Conservation (phyloP, 2,113 vertebrate genomes). For the Urocynchramus pylzowi region DNA sequence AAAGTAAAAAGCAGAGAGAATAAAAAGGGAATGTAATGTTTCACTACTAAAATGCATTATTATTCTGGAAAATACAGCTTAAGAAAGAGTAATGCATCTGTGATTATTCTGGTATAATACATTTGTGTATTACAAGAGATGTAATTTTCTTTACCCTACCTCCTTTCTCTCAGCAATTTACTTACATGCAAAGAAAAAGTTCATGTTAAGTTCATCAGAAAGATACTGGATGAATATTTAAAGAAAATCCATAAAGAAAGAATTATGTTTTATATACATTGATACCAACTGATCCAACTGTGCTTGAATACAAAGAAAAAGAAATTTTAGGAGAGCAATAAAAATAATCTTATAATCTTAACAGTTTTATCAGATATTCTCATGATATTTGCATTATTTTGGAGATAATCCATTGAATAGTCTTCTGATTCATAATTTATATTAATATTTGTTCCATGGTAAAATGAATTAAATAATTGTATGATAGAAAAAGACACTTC, state of each 20-base stretch:
- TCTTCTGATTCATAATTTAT: background rate
- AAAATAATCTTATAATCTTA: background rate
- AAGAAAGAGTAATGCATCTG: background rate
- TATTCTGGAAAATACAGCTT: background rate
- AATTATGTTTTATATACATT: background rate
- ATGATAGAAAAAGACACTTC: background rate
- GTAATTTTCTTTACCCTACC: background rate
- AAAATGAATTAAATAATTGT: background rate
- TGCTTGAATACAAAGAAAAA: background rate
- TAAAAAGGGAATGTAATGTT: background rate
- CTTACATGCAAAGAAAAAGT: background rate
- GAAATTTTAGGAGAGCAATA: background rate
- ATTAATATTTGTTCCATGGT: background rate
- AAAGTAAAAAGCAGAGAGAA: background rate
- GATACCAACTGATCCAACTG: background rate
- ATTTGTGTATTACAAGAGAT: background rate
- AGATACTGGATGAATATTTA: background rate
- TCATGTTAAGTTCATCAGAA: background rate
- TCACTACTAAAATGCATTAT: background rate
- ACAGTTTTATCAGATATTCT: background rate
- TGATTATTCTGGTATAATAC: background rate
- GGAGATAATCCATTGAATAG: background rate
- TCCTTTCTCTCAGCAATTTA: background rate
- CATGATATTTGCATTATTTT: background rate
- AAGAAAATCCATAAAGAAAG: background rate